Evolutionary conservation across 2,797 vertebrate genomes (phyloP), one percentile per base, ranked within the genome.

Genomic region (Leuciscus waleckii): DNA sequence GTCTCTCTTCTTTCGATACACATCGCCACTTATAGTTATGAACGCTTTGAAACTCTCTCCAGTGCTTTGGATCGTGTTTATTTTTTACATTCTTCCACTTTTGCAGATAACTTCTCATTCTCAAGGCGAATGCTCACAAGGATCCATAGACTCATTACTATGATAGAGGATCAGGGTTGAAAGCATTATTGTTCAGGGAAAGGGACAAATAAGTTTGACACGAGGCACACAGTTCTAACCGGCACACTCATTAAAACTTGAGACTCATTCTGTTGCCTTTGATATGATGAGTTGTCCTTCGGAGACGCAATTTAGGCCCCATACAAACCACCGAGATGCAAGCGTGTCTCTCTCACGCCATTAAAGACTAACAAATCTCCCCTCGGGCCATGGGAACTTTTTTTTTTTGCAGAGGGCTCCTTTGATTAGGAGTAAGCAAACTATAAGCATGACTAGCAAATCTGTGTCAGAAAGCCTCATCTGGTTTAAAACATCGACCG

Each of bases 401-500:
- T 54, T 63, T 63, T 69, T 68, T 37, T 32, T 37, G 41, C 79
- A 73, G 51, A 11, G 76, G 63, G 65, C 85, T 83, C 65, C 69
- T 90, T 89, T 87, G 89, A 92, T 90, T 90, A 89, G 74, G 37
- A 56, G 61, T 43, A 85, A 56, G 43, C 77, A 88, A 77, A 43
- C 82, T 78, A 70, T 78, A 85, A 35, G 61, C 77, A 54, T 13
- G 70, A 39, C 65, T 82, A 78, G 49, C 26, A 16, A 78, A 63
- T 49, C 39, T 51, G 56, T 21, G 16, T 32, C 74, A 82, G 69
- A 82, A 88, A 81, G 85, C 89, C 85, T 74, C 82, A 83, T 88
- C 83, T 65, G 84, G 84, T 83, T 81, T 89, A 92, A 91, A 92
- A 93, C 89, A 88, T 94, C 84, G 84, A 88, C 73, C 76, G 43